Evolutionary conservation across 2,797 vertebrate species (phyloP), one percentile per base, ranked within the genome.

Genomic region (Megaceryle alcyon): DNA sequence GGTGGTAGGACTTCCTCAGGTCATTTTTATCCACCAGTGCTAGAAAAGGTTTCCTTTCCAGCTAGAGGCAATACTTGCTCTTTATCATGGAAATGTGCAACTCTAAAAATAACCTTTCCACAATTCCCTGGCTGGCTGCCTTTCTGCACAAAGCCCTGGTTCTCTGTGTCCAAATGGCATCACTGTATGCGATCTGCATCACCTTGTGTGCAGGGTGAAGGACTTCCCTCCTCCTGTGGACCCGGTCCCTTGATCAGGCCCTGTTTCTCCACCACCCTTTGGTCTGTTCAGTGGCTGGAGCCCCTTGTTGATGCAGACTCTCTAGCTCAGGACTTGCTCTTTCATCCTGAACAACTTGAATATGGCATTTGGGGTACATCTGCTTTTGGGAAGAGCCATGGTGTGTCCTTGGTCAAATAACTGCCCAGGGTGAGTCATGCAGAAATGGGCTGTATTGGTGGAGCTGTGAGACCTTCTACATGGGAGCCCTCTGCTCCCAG

Each of bases 41-140:
- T 86, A 69, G 63, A 88, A 96, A 51, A 81, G 77, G 63, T n/a
- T 69, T 73, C 71, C 26, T 48, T 65, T 94, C 56, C 31, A 64
- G 80, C 80, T 48, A 7, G 86, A 93, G 76, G 80, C 91, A 77
- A 82, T 68, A 43, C 61, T 90, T 90, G 80, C 80, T 86, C 54
- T 96, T 94, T 88, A n/a, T 82, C 37, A 71, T 84, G 85, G 88
- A 93, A 80, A 91, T 92, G 20, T 60, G 35, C 33, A 44, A 43
- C 61, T 80, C 88, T 86, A 86, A 95, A 96, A 95, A 90, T 90
- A 96, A 56, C 65, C 61, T 88, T 65, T 65, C 61, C 54, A 28
- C 61, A 72, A 1, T 68, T 86, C 54, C 49, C 78, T 75, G 82
- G 56, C 71, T 92, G 84, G 2, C 43, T 77, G 78, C 76, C 54